A percentile compares a stretch with the other conserved stretches of the same genome.
These are phyloP conservation scores for Agrypnia vestita DNA, from an alignment of 1,140 invertebrate genomes.

Conservation along the genomic window DNA sequence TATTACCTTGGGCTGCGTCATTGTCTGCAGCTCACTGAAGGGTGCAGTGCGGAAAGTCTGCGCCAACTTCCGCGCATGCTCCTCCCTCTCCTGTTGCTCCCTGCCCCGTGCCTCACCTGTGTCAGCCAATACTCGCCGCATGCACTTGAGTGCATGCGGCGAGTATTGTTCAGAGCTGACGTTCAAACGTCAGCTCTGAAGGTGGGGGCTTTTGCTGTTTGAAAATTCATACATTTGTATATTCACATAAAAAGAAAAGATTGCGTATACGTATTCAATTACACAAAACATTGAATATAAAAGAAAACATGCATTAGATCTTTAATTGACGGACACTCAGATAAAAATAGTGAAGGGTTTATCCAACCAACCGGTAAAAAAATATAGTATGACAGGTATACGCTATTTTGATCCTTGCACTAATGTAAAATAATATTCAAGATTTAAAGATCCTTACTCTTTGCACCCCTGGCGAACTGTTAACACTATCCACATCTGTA, in stretches of 20 bases:
- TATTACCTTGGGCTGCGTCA: slow-evolving; percentile 87
- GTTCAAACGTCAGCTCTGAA: slow-evolving; percentile 59
- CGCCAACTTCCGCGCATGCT: slow-evolving; percentile 83
- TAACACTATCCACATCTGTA: slow-evolving; percentile 88
- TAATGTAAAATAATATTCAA: no score
- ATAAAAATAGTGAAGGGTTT: no score
- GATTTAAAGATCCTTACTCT: slow-evolving; percentile 73
- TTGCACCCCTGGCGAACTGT: slow-evolving; percentile 87
- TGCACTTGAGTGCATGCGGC: no score
- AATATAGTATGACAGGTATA: no score
- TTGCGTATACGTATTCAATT: no score
- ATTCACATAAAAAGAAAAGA: no score
- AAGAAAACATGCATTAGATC: no score
- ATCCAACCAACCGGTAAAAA: no score
- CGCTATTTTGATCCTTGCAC: no score
- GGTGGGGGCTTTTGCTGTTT: slow-evolving; percentile 50
- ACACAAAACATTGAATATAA: no score
- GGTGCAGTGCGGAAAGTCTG: slow-evolving; percentile 89
- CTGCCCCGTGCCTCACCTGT: slow-evolving; percentile 80
- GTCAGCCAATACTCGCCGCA: slow-evolving; percentile 89
- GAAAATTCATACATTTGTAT: not conserved
- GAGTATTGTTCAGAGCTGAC: no score
- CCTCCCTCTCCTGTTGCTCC: slow-evolving; percentile 84
- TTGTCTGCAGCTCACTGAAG: slow-evolving; percentile 89
- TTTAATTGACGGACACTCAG: no score